Conservation (phyloP, 2,113 vertebrate genomes). For the Megatriorchis doriae region DNA sequence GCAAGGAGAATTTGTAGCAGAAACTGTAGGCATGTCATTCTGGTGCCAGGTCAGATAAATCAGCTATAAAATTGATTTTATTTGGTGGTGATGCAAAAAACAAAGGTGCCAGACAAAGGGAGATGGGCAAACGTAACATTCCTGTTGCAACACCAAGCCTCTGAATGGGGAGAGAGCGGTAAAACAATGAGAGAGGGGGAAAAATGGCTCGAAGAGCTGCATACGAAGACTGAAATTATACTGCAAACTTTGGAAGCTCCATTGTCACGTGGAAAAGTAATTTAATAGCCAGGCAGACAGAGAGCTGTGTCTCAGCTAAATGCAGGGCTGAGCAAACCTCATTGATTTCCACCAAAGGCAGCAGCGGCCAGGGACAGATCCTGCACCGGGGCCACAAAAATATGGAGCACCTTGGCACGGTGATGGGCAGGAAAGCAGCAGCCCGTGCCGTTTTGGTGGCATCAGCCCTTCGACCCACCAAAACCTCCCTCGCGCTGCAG, state of each 20-base stretch:
- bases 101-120: neutral
- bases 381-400: neutral
- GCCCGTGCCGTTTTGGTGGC: fast-evolving
- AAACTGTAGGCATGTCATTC: conserved; percentile 27
- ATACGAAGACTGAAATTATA: neutral
- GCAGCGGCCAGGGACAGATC: neutral
- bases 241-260: conserved; percentile 4
- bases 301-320: neutral
- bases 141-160: neutral
- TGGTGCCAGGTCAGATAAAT: conserved; percentile 31
- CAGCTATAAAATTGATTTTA: neutral
- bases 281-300: neutral
- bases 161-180: neutral
- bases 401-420: neutral
- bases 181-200: neutral
- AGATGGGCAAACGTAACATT: neutral
- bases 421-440: neutral
- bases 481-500: fast-evolving
- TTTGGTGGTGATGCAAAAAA: neutral
- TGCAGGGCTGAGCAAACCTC: neutral
- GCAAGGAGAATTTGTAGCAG: conserved; percentile 43
- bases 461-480: neutral
- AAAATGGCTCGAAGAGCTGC: neutral
- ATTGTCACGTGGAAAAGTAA: neutral
- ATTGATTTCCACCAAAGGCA: neutral